Conservation (phyloP, 1,140 invertebrate genomes). For the Neodiprion virginianus region DNA sequence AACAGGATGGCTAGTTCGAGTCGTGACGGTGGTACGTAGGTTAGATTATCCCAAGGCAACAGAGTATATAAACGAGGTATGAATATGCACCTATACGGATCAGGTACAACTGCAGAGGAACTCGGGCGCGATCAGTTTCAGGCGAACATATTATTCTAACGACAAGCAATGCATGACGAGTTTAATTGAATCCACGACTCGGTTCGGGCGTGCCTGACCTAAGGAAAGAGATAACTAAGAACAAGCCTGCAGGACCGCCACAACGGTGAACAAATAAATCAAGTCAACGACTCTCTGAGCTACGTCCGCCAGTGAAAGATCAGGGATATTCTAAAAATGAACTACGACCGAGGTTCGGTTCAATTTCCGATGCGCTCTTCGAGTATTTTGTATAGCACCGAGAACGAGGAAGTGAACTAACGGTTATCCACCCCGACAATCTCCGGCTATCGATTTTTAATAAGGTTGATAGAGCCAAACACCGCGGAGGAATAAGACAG, state of each 20-base stretch:
- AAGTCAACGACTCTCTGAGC: neutral
- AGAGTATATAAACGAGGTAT: neutral
- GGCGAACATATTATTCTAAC: neutral
- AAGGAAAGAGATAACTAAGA: conserved; percentile 1
- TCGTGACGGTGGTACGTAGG: neutral
- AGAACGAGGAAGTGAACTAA: conserved; percentile 6
- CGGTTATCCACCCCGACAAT: conserved; percentile 12
- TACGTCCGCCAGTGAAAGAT: neutral
- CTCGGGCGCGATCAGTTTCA: neutral
- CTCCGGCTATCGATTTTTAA: conserved; percentile 55
- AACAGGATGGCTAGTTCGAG: neutral
- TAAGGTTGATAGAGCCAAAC: conserved; percentile 59
- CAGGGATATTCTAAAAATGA: neutral
- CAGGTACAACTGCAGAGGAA: neutral
- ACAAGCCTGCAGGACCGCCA: neutral
- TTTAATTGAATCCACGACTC: conserved; percentile 4
- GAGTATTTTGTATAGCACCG: too few species aligned
- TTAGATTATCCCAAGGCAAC: neutral
- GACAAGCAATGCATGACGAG: conserved; percentile 1
- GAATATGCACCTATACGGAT: neutral
- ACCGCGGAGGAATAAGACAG: conserved; percentile 25
- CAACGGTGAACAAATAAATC: neutral
- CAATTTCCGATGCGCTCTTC: too few species aligned
- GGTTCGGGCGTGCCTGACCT: conserved; percentile 3
- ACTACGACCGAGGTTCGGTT: too few species aligned